Evolutionary conservation across 2,113 vertebrate genomes (phyloP).

Genomic region (Hemichromis elongatus): DNA sequence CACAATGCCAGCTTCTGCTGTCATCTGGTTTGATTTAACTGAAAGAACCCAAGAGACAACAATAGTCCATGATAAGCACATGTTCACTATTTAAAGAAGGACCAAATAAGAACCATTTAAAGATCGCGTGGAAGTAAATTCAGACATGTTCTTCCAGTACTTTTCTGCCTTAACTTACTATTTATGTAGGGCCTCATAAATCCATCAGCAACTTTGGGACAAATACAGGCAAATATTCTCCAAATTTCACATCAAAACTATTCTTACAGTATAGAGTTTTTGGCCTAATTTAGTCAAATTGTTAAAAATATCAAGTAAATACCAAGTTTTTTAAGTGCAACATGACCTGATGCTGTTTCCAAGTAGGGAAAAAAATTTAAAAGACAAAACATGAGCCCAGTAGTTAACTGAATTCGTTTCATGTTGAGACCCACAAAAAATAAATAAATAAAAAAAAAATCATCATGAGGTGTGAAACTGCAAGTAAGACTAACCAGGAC

Average conservation of each 20-base stretch:
- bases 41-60: background rate
- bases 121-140: background rate
- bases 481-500: conserved; percentile 8
- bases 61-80: background rate
- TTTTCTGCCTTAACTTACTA: background rate
- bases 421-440: background rate
- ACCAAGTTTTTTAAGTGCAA: background rate
- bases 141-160: background rate
- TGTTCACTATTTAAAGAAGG: background rate
- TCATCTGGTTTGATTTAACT: conserved; percentile 40
- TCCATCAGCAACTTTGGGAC: background rate
- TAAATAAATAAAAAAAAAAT: background rate
- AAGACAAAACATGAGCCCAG: background rate
- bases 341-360: background rate
- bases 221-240: background rate
- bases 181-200: background rate
- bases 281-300: background rate
- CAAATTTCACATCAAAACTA: background rate
- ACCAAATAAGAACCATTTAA: background rate
- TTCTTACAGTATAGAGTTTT: background rate
- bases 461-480: background rate
- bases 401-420: background rate
- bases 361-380: fast-evolving
- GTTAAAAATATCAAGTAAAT: background rate
- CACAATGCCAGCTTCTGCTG: background rate